Evolutionary conservation across 2,113 vertebrate species (phyloP).

Genomic region (Oreocharis arfaki): DNA sequence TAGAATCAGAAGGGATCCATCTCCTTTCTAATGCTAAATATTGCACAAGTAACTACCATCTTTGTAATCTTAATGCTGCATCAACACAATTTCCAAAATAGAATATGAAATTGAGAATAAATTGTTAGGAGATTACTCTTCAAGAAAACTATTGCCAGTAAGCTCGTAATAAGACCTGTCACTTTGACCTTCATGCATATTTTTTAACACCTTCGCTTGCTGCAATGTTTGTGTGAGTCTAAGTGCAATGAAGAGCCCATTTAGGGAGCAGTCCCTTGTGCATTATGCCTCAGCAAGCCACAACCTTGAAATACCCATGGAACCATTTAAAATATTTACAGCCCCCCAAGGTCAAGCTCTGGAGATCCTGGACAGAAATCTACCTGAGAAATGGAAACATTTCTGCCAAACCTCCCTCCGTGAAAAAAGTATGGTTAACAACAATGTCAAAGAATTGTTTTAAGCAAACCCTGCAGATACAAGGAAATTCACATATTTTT

Average conservation of each 20-base stretch:
- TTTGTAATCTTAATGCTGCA: constrained; percentile 7
- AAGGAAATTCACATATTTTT: background rate
- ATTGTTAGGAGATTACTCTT: constrained; percentile 33
- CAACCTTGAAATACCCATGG: constrained; percentile 14
- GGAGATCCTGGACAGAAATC: background rate
- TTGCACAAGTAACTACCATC: background rate
- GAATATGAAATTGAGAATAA: constrained; percentile 32
- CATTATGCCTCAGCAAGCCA: background rate
- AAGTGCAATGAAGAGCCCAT: background rate
- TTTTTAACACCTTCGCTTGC: constrained; percentile 19
- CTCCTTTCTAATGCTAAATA: constrained; percentile 37
- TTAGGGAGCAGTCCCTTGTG: constrained; percentile 19
- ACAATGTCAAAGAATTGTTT: background rate
- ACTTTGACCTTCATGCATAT: background rate
- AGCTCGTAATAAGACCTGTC: constrained; percentile 10
- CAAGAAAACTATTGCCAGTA: background rate
- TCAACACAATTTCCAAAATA: constrained; percentile 1
- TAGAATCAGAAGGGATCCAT: constrained; percentile 2
- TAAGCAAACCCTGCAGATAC: background rate
- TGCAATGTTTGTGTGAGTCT: background rate
- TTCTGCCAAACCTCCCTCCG: background rate
- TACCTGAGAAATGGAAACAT: background rate
- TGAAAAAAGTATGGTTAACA: background rate
- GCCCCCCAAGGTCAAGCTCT: constrained; percentile 1
- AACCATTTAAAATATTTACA: constrained; percentile 9